Percentiles rank a stretch among this genome's conserved stretches.
These are phyloP conservation scores for Nasua narica DNA, from an alignment of 2,797 vertebrate species.

Conservation along the genomic window DNA sequence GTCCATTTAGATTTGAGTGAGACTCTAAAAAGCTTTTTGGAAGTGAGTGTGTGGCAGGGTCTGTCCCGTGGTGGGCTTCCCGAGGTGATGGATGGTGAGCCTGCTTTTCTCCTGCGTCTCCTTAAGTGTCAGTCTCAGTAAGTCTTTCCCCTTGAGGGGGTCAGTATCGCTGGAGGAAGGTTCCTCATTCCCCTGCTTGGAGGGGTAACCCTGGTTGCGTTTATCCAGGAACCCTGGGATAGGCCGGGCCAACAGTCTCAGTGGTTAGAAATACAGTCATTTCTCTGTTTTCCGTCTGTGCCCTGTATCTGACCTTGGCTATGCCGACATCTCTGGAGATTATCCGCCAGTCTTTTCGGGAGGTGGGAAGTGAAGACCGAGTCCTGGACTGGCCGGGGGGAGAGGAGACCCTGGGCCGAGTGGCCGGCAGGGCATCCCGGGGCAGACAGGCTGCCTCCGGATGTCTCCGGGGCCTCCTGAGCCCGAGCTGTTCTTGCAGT, in stretches of 20 bases:
- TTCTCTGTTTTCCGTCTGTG: neutral
- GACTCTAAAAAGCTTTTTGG: neutral
- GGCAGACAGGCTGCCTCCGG: neutral
- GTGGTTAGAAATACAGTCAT: neutral
- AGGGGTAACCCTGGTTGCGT: neutral
- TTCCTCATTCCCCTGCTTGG: neutral
- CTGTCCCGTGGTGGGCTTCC: neutral
- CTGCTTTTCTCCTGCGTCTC: neutral
- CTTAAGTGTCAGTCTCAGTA: neutral
- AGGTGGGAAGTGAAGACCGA: fast-evolving
- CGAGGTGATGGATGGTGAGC: neutral
- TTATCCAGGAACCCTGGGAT: neutral
- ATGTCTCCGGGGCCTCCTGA: neutral
- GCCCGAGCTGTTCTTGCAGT: neutral
- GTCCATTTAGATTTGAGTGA: neutral
- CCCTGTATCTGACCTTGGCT: neutral
- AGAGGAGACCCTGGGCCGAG: neutral
- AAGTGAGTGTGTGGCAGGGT: neutral
- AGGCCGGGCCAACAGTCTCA: neutral
- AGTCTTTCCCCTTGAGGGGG: neutral
- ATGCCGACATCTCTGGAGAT: neutral
- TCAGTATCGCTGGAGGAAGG: neutral
- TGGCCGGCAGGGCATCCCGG: too few species aligned
- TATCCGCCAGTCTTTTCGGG: neutral
- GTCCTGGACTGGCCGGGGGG: fast-evolving